Percentiles rank a stretch among this genome's conserved stretches.
Conservation (phyloP, 2,888 invertebrate species). For the Tanytarsus gracilentus region DNA sequence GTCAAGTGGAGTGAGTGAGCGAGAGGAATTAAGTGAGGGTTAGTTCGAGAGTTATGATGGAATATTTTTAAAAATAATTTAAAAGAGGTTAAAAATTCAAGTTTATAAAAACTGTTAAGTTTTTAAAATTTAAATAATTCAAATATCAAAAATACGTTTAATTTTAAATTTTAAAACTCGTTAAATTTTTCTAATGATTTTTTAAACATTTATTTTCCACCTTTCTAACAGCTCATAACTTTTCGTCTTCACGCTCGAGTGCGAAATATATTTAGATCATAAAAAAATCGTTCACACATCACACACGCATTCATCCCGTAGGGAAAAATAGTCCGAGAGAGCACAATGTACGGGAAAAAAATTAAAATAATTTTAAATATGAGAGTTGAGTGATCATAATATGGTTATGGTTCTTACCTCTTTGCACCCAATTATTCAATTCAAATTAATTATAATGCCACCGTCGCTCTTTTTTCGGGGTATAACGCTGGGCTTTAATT, state of each 20-base stretch:
- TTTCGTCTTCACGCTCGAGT: no score
- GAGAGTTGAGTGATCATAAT: conserved; percentile 20
- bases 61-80: not conserved
- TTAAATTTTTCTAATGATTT: no score
- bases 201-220: no score
- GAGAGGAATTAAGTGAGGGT: not conserved
- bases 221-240: no score
- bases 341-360: no score
- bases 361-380: conserved; percentile 1
- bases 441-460: conserved; percentile 27
- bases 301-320: no score
- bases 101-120: conserved; percentile 5
- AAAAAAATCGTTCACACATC: no score
- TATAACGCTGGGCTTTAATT: conserved; percentile 9
- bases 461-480: not conserved
- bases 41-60: not conserved
- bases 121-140: no score
- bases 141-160: no score
- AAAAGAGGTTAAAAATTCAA: not conserved
- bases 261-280: no score
- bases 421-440: conserved; percentile 29
- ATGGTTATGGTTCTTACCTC: conserved; percentile 28
- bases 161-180: no score
- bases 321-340: no score
- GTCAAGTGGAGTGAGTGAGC: not conserved